Base-by-base conservation (phyloP, 2,113 vertebrate genomes). In the Lophochroa leadbeateri region DNA sequence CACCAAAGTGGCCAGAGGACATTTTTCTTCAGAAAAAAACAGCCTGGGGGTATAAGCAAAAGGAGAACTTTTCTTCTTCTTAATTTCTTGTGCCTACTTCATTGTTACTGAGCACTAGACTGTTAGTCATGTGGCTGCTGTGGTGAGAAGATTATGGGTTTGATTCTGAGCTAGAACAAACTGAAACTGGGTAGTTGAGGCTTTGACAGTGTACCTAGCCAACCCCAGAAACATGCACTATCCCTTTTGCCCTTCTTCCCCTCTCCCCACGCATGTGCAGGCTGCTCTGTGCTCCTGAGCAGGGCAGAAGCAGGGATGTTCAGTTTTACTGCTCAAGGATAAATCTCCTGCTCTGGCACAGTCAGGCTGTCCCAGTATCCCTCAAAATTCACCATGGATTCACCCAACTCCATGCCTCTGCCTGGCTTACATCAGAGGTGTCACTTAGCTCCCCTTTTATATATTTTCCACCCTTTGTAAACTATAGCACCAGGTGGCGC, bases 71-170 rank as follows among this genome's bases (percentile, higher is more conserved):
- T 80, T 82, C 49, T 78, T 6, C 31, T 50, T 27, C 67, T 60
- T 81, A 60, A 71, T 49, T 88, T 92, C 72, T 95, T 84, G 46
- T 18, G 35, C 49, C 44, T 88, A 16, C 47, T 82, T 75, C 13
- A 18, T 75, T 0, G 0, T 92, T 88, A 44, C 83, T 82, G 0
- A 0, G 31, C 52, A 70, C 77, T 81, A 61, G 57, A 46, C 41
- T 57, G 85, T 75, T 76, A 80, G 52, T 91, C 65, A n/a, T 13
- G 35, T 69, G 39, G 58, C 46, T 83, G 47, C 76, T 79, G 61
- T 10, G n/a, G 65, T 52, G 61, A 61, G 69, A 20, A 75, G 50
- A 50, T 10, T 12, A 14, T 37, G 69, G 23, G 49, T 44, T 71
- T 72, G 71, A 52, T 35, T 88, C 49, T 78, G 29, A 39, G 24